phyloP scores from a whole-genome alignment of 2,888 invertebrate genomes.

The Agrotis segetum region DNA sequence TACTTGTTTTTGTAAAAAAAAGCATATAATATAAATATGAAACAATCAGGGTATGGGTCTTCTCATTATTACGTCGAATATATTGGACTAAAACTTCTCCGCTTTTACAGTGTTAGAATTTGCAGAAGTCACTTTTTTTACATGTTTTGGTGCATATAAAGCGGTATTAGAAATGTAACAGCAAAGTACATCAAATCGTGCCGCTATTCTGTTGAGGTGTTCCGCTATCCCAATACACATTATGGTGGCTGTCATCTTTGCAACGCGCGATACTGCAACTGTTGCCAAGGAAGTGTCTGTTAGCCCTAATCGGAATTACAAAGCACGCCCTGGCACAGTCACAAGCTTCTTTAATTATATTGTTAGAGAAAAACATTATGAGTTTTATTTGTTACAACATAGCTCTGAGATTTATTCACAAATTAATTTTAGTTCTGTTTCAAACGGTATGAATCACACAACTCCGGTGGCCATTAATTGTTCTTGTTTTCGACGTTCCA shows the following conservation, averaged over 20 bases:
- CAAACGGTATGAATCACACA: slow-evolving; percentile 29
- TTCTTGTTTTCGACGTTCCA: slow-evolving; percentile 15
- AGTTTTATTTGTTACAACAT: slow-evolving; percentile 24
- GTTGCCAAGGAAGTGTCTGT: not conserved
- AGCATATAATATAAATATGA: not conserved
- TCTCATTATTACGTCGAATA: not conserved
- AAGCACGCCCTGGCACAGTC: slow-evolving; percentile 24
- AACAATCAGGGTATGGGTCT: not conserved
- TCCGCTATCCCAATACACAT: not conserved
- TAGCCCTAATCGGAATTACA: not conserved
- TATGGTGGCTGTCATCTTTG: too few species aligned
- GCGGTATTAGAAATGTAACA: too few species aligned
- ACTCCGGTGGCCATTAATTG: slow-evolving; percentile 23
- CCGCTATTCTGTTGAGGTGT: not conserved
- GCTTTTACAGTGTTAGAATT: not conserved
- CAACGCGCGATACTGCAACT: not conserved
- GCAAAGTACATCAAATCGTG: too few species aligned
- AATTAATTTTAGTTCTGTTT: slow-evolving; percentile 25
- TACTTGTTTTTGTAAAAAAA: not conserved
- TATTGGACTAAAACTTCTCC: not conserved
- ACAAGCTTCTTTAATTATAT: slow-evolving; percentile 38
- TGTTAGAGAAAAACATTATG: slow-evolving; percentile 39
- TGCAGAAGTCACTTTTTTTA: not conserved
- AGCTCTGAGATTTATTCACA: slow-evolving; percentile 36
- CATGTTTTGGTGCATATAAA: too few species aligned